These are phyloP conservation scores for Hypotaenidia okinawae DNA, from an alignment of 2,797 vertebrate genomes.

Conservation along the genomic window DNA sequence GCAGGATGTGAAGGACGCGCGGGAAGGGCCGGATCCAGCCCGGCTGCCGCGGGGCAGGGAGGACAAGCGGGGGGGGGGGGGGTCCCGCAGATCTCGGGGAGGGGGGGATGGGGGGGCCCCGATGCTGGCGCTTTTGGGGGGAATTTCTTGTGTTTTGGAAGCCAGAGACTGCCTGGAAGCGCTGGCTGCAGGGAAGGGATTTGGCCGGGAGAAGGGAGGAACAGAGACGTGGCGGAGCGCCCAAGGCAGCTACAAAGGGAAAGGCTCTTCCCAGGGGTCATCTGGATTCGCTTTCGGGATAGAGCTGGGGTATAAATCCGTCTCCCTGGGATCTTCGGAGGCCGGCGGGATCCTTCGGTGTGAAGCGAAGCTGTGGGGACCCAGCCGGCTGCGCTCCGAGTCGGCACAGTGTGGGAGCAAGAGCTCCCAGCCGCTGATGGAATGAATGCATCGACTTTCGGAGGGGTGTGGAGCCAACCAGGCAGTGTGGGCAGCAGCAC, in stretches of 20 bases:
- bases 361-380: background rate
- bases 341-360: background rate
- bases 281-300: background rate
- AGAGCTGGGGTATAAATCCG: background rate
- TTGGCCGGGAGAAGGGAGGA: background rate
- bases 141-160: background rate
- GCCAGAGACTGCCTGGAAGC: background rate
- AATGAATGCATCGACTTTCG: background rate
- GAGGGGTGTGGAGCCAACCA: background rate
- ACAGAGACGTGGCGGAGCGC: background rate
- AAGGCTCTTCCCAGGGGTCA: conserved; percentile 15
- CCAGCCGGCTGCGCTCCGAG: accelerated
- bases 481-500: background rate
- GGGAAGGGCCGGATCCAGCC: background rate
- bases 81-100: background rate
- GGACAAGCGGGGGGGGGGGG: accelerated
- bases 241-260: conserved; percentile 6
- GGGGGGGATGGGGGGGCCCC: too few species aligned
- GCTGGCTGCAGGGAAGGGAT: background rate
- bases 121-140: background rate
- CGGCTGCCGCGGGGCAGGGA: background rate
- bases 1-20: background rate
- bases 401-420: background rate
- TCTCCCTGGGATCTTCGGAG: background rate
- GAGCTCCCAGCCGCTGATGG: background rate